phyloP scores from a whole-genome alignment of 2,888 invertebrate genomes.

The Zygaena filipendulae region DNA sequence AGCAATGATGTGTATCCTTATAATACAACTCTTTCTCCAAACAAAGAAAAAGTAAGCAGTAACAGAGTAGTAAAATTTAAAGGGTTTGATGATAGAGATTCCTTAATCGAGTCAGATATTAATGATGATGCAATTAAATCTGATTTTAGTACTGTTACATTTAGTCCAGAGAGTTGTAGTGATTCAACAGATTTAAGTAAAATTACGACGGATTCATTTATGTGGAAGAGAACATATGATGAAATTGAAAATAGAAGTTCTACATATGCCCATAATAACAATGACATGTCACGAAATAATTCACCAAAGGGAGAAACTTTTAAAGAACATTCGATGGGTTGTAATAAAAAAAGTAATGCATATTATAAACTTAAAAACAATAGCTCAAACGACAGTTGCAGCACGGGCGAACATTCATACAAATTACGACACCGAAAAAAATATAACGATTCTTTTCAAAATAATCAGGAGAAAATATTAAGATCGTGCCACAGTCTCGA shows the following conservation, averaged over 20 bases:
- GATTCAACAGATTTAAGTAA: conserved; percentile 37
- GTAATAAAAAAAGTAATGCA: conserved; percentile 19
- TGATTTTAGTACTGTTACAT: conserved; percentile 19
- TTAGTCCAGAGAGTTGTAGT: conserved; percentile 12
- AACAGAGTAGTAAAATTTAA: conserved; percentile 45
- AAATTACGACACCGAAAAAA: too few relatives aligned
- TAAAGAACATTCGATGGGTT: conserved; percentile 30
- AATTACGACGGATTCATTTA: conserved; percentile 33
- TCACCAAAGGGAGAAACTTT: conserved; percentile 27
- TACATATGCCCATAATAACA: conserved; percentile 33
- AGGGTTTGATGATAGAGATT: too few relatives aligned
- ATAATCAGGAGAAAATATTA: conserved; percentile 33
- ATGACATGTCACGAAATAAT: conserved; percentile 24
- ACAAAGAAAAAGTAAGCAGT: conserved; percentile 30
- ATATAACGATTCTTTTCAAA: conserved; percentile 23
- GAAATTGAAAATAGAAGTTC: conserved; percentile 19
- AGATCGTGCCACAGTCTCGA: conserved; percentile 42
- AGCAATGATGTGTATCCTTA: conserved; percentile 49
- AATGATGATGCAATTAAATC: conserved; percentile 7
- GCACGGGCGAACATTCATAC: not conserved
- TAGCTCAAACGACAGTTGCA: conserved; percentile 14
- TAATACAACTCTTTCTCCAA: conserved; percentile 50
- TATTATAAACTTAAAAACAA: too few relatives aligned
- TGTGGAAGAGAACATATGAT: conserved; percentile 27
- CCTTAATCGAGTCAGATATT: not conserved